Conservation (phyloP, 2,113 vertebrate species). For the Cochlearius cochlearius region DNA sequence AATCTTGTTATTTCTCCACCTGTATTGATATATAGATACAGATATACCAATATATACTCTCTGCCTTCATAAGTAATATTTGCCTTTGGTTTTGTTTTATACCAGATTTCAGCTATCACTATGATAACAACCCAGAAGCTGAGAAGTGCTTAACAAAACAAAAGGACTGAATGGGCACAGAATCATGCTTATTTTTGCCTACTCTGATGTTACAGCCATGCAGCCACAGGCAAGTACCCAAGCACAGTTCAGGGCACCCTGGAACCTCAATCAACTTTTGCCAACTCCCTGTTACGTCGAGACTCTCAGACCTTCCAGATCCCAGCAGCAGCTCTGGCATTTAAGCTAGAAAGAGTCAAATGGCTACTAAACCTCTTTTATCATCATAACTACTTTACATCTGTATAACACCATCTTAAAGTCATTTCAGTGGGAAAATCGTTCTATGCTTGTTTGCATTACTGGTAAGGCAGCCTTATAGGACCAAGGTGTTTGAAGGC, state of each 20-base stretch:
- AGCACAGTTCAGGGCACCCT: not conserved
- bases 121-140: not conserved
- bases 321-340: not conserved
- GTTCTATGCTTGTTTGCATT: not conserved
- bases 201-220: accelerated
- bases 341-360: not conserved
- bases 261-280: not conserved
- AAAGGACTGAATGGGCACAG: not conserved
- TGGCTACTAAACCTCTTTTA: not conserved
- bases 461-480: not conserved
- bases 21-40: accelerated
- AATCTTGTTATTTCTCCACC: not conserved
- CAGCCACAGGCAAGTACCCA: accelerated
- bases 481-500: not conserved
- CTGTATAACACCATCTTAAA: not conserved
- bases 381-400: not conserved
- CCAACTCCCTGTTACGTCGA: accelerated
- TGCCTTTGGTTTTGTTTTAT: not conserved
- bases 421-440: not conserved
- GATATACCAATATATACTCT: not conserved
- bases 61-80: not conserved
- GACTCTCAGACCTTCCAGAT: not conserved
- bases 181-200: not conserved
- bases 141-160: not conserved
- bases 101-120: not conserved